These are phyloP conservation scores for Cydia strobilella DNA, from an alignment of 1,140 invertebrate species.

Conservation along the genomic window DNA sequence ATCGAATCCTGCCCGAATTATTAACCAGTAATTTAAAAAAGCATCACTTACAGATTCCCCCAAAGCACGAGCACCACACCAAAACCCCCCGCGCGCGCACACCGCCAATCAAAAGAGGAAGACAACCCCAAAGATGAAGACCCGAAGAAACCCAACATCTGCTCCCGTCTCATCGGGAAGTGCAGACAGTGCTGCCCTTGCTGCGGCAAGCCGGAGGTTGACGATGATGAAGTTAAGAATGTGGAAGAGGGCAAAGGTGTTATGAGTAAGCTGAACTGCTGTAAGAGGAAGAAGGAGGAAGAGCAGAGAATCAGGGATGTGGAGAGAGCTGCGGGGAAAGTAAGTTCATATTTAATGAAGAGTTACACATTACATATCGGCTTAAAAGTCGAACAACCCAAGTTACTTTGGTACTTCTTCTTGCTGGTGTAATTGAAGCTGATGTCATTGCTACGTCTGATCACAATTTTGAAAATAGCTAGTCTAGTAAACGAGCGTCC, in stretches of 20 bases:
- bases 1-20: not conserved
- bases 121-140: constrained; percentile 34
- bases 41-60: constrained; percentile 59
- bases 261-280: constrained; percentile 64
- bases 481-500: no score
- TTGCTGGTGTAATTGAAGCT: no score
- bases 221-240: constrained; percentile 46
- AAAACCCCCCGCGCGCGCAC: constrained; percentile 61
- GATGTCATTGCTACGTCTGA: no score
- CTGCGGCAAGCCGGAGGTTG: constrained; percentile 55
- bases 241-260: constrained; percentile 48
- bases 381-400: no score
- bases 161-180: constrained; percentile 63
- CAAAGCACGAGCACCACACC: constrained; percentile 73
- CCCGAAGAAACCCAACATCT: constrained; percentile 59
- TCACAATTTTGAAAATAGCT: no score
- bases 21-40: not conserved
- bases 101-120: constrained; percentile 51
- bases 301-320: constrained; percentile 52
- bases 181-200: constrained; percentile 68
- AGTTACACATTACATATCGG: no score
- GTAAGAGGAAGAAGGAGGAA: constrained; percentile 56
- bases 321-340: constrained; percentile 66
- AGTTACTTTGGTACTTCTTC: no score
- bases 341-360: constrained; percentile 41